Conservation (phyloP, 2,797 vertebrate genomes). For the Rhinichthys osculus region DNA sequence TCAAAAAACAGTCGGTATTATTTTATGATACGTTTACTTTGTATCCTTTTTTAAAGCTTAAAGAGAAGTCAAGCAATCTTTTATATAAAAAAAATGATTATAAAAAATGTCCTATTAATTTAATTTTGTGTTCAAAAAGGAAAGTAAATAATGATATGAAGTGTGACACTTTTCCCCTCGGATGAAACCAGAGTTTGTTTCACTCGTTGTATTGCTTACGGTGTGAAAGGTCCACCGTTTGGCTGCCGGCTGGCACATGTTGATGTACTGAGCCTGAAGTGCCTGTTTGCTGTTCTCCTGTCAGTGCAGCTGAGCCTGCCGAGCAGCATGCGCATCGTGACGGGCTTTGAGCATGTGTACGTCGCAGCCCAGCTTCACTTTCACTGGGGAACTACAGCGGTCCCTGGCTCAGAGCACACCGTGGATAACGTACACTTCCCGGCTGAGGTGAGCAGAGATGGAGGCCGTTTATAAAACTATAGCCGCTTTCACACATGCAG, state of each 20-base stretch:
- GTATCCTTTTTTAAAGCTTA: too few relatives aligned
- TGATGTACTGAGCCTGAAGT: neutral
- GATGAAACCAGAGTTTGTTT: neutral
- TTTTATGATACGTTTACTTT: neutral
- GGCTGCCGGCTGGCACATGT: too few relatives aligned
- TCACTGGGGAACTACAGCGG: constrained; percentile 78
- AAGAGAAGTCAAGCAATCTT: neutral
- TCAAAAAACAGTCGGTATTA: neutral
- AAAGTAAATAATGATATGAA: neutral
- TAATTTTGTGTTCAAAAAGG: neutral
- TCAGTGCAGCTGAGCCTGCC: constrained; percentile 67
- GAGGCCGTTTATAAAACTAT: neutral
- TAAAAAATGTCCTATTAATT: neutral
- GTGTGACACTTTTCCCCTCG: neutral
- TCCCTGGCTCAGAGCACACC: constrained; percentile 82
- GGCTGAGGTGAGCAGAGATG: constrained; percentile 78
- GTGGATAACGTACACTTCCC: constrained; percentile 75
- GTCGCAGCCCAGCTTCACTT: constrained; percentile 82
- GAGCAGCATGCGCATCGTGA: constrained; percentile 62
- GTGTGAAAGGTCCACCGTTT: neutral
- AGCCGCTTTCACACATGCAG: neutral
- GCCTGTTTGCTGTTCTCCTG: neutral
- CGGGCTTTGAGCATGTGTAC: constrained; percentile 63
- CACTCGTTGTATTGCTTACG: neutral
- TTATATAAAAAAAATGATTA: too few relatives aligned